Conservation (phyloP, 2,888 invertebrate genomes). For the Lasioglossum calceatum region DNA sequence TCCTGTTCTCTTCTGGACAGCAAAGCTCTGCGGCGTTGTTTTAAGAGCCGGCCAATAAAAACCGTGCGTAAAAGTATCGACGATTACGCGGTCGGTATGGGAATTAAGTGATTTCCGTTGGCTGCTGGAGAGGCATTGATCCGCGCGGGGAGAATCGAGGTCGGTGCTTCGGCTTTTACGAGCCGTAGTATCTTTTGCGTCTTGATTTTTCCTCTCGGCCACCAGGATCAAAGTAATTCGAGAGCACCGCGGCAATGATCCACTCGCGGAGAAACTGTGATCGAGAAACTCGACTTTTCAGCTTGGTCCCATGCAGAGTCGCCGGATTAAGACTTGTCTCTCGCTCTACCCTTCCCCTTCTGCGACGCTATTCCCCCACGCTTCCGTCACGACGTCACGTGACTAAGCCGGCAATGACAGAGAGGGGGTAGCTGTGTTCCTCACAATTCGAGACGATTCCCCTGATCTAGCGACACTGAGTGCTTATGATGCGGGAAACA, state of each 20-base stretch:
- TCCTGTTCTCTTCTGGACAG: not conserved
- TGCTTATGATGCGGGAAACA: no score
- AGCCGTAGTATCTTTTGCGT: constrained; percentile 24
- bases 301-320: not conserved
- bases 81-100: not conserved
- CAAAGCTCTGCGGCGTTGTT: not conserved
- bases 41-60: not conserved
- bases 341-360: no score
- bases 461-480: no score
- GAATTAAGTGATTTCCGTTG: constrained; percentile 31
- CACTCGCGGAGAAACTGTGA: constrained; percentile 7
- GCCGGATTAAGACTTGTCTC: no score
- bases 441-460: no score
- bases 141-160: not conserved
- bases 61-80: constrained; percentile 6
- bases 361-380: no score
- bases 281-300: not conserved
- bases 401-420: no score
- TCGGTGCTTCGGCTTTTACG: constrained; percentile 35
- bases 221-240: constrained; percentile 29
- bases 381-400: no score
- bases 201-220: constrained; percentile 18
- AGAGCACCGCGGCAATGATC: not conserved
- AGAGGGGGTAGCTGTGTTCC: no score
- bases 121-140: constrained; percentile 10